Conservation (phyloP, 2,888 invertebrate species). For the Ophioninae sp. region DNA sequence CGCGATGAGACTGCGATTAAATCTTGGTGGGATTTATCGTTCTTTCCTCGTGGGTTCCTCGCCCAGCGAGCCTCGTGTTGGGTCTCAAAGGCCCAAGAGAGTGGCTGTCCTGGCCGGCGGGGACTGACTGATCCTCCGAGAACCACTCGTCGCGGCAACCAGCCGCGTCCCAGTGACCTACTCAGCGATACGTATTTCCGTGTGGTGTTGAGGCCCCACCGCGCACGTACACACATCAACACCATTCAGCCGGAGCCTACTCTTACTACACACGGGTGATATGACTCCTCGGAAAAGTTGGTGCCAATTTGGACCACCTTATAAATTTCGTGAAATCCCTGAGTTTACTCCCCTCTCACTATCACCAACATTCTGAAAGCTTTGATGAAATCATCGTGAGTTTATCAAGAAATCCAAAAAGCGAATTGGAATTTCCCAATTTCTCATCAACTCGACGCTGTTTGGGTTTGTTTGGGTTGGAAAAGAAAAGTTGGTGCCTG, state of each 20-base stretch:
- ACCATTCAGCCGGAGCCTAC: constrained; percentile 11
- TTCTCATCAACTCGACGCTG: too few species aligned
- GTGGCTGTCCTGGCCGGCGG: constrained; percentile 78
- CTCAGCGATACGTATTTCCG: constrained; percentile 69
- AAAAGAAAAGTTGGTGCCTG: background rate
- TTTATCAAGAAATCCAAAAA: too few species aligned
- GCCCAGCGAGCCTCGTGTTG: constrained; percentile 59
- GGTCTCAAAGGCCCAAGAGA: constrained; percentile 73
- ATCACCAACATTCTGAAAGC: background rate
- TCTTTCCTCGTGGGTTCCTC: constrained; percentile 70
- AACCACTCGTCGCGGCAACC: constrained; percentile 77
- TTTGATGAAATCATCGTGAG: too few species aligned
- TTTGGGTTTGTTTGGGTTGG: too few species aligned
- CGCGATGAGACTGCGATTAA: constrained; percentile 51
- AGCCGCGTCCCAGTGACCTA: constrained; percentile 81
- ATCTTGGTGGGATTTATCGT: constrained; percentile 60
- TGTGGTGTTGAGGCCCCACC: constrained; percentile 69
- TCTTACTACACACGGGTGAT: constrained; percentile 8
- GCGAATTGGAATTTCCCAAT: too few species aligned
- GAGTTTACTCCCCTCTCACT: background rate
- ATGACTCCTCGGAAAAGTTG: background rate
- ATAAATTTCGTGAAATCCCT: background rate
- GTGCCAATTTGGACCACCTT: constrained; percentile 10
- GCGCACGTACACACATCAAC: constrained; percentile 50
- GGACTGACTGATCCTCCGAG: constrained; percentile 79